Evolutionary conservation across 2,113 vertebrate genomes (phyloP).

Genomic region (Platichthys stellatus): DNA sequence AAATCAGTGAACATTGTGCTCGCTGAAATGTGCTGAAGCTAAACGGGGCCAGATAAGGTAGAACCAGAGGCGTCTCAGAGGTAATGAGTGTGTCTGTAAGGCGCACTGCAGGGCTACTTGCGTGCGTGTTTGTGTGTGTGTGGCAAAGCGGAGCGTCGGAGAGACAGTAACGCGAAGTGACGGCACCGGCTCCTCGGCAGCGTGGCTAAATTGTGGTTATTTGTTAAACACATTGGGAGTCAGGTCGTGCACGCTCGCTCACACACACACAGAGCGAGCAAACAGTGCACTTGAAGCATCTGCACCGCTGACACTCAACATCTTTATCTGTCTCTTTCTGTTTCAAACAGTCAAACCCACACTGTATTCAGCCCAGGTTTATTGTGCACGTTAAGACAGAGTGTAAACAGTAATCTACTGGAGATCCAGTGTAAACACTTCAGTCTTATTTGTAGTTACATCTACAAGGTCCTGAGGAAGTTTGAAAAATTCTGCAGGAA

Average conservation of each 20-base stretch:
- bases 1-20: constrained; percentile 56
- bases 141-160: constrained; percentile 83
- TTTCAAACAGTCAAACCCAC: constrained; percentile 35
- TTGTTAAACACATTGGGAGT: constrained; percentile 96
- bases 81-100: constrained; percentile 75
- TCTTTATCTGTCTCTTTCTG: constrained; percentile 48
- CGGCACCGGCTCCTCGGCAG: constrained; percentile 90
- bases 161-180: constrained; percentile 96
- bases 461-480: neutral
- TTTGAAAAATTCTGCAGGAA: neutral
- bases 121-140: constrained; percentile 19
- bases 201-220: constrained; percentile 94
- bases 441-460: neutral
- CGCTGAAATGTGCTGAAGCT: constrained; percentile 68
- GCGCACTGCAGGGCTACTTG: constrained; percentile 50
- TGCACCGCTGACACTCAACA: constrained; percentile 67
- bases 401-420: constrained; percentile 1
- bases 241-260: constrained; percentile 77
- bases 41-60: constrained; percentile 76
- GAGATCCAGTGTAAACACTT: constrained; percentile 4
- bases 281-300: constrained; percentile 59
- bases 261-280: constrained; percentile 14
- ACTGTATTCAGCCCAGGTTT: neutral
- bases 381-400: constrained; percentile 18
- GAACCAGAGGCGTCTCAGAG: constrained; percentile 69